Evolutionary conservation across 2,113 vertebrate genomes (phyloP).

Genomic region (Pampusana beccarii): DNA sequence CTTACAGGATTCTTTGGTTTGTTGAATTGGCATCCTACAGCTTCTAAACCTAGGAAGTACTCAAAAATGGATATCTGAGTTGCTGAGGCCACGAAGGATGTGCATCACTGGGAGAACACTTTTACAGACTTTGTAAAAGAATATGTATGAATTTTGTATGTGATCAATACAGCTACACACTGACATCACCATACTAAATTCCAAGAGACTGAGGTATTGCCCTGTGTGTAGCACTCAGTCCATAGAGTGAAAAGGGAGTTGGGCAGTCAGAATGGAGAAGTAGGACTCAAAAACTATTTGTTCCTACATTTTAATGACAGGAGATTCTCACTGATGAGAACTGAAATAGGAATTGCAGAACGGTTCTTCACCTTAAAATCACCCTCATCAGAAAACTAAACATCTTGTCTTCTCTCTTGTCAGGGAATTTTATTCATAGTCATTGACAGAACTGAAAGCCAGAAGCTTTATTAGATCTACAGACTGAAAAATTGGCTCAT

Average conservation of each 20-base stretch:
- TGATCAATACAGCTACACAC: not conserved
- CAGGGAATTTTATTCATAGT: conserved; percentile 34
- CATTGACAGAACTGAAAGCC: conserved; percentile 24
- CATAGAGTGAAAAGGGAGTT: not conserved
- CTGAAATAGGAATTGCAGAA: not conserved
- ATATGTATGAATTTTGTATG: not conserved
- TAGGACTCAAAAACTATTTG: not conserved
- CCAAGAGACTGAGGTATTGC: not conserved
- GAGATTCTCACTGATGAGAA: not conserved
- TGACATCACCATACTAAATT: not conserved
- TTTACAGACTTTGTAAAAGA: not conserved
- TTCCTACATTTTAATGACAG: not conserved
- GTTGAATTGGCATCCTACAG: not conserved
- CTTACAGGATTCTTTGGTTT: not conserved
- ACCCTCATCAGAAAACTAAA: conserved; percentile 38
- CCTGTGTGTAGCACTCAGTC: not conserved
- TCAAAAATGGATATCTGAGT: not conserved
- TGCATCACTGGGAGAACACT: not conserved
- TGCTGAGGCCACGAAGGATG: not conserved
- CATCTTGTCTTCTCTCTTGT: not conserved
- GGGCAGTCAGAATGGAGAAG: not conserved
- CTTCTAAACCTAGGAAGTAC: not conserved
- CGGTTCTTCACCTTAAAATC: conserved; percentile 23
- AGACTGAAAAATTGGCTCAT: conserved; percentile 43
- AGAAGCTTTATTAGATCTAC: conserved; percentile 35